Base-by-base conservation (phyloP, 2,113 vertebrate genomes). In the Columba livia region DNA sequence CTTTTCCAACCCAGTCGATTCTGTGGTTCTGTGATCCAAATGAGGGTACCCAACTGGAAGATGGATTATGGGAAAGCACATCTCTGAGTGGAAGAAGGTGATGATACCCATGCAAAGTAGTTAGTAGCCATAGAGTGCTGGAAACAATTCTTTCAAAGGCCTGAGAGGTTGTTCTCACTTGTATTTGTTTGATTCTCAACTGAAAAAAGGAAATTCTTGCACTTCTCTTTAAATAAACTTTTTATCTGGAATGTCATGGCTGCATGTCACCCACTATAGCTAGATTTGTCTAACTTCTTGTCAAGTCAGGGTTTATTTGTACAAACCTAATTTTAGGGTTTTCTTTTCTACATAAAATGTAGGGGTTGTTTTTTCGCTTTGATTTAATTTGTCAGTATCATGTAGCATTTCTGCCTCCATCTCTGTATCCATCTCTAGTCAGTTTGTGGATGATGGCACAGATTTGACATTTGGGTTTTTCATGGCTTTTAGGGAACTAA, bases 321-420 rank as follows among this genome's bases (percentile, higher is more conserved):
- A 84, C 34, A 72, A 93, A 90, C 34, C 64, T 90, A 69, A 92
- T 92, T 93, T 94, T 77, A 75, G 70, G 15, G 28, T n/a, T 89
- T 91, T 75, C 64, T 90, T 73, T 83, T 62, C 50, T 57, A 26
- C 2, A 5, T 84, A 79, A 69, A 94, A 78, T 61, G 38, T 81
- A 69, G 31, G 42, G 8, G 32, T 54, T 70, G 15, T 60, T 1
- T 85, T 84, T 75, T 9, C 21, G 29, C 65, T 90, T 79, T 89
- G 93, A 91, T 94, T 84, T 81, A 65, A 73, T 94, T 94, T 95
- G 86, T 92, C 88, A 95, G 79, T 81, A 72, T 90, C 34, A 53
- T 54, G 47, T 36, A 80, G 72, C 24, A 31, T 93, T 90, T 88
- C 79, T 90, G 65, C 34, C 19, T 89, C 38, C 38, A 13, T 92